These are phyloP conservation scores for Menidia beryllina DNA, from an alignment of 2,113 vertebrate species.

Conservation along the genomic window DNA sequence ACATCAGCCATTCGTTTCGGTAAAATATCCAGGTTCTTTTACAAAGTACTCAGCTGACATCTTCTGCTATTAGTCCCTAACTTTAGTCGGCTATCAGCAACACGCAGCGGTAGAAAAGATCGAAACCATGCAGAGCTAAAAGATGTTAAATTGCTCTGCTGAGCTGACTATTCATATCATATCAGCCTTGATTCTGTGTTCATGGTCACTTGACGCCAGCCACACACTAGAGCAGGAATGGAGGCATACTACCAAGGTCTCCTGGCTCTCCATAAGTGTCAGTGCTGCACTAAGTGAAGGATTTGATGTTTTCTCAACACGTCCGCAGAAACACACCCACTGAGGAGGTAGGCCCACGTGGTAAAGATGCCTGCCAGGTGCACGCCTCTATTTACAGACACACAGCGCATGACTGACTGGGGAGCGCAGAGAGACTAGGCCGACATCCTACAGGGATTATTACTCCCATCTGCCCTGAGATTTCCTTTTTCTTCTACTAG, in stretches of 20 bases:
- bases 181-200: no score
- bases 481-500: conserved; percentile 35
- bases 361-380: conserved; percentile 27
- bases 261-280: not conserved
- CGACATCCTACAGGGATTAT: conserved; percentile 67
- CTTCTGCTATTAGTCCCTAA: not conserved
- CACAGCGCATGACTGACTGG: conserved; percentile 39
- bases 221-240: not conserved
- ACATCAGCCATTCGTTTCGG: no score
- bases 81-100: not conserved
- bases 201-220: not conserved
- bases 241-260: not conserved
- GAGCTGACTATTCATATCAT: no score
- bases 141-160: no score
- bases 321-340: not conserved
- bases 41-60: not conserved
- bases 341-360: conserved; percentile 20
- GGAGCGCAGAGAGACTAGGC: conserved; percentile 25
- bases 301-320: conserved; percentile 20
- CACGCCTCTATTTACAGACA: conserved; percentile 44
- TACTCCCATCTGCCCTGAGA: conserved; percentile 70
- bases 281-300: not conserved
- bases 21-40: not conserved
- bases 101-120: no score
- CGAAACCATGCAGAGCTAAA: no score